Evolutionary conservation across 1,140 invertebrate genomes (phyloP), one percentile per base, ranked within the genome.

Genomic region (Drosophila albomicans): DNA sequence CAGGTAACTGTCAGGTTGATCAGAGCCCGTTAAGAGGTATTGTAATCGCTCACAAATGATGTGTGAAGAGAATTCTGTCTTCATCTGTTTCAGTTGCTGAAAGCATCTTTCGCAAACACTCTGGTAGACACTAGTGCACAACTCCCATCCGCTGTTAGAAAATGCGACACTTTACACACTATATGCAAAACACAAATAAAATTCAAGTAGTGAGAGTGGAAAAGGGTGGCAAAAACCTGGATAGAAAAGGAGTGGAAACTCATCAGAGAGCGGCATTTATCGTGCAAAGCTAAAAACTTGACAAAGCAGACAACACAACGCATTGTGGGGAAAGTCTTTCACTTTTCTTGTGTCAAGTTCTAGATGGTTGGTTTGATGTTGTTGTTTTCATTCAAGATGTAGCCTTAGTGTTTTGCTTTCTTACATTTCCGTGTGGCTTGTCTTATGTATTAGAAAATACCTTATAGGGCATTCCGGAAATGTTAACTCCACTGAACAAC

Each of bases 191-290:
- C 11, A 49, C 32, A 67, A 67, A 49, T 57, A 51, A n/a, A 28
- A 52, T 5, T n/a, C 6, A n/a, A 3, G 20, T 8, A 28, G 49
- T 11, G 2, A 16, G 5, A 46, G 15, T 46, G 13, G 13, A 7
- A 38, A 10, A 10, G 8, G 8, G 35, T 8, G 8, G n/a, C 5
- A 15, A 48, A 5, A 4, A 49, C 8, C 4, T 20, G 20, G 7
- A n/a, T 1, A 5, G 49, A 28, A 28, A n/a, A 28, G 13, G 25
- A 5, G 16, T 70, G 56, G 75, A 35, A 68, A 62, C 49, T 78
- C 81, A 81, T 74, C 65, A 85, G 56, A 70, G 74, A 87, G 67
- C 82, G 61, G 65, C 76, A 88, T 86, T 86, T 79, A 79, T 82
- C 76, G 67, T 76, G 79, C 65, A 71, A 51, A 77, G 75, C 63